A percentile compares a stretch with the other conserved stretches of the same genome.
Conservation (phyloP, 1,140 invertebrate genomes). For the Drosophila nigromelanica region DNA sequence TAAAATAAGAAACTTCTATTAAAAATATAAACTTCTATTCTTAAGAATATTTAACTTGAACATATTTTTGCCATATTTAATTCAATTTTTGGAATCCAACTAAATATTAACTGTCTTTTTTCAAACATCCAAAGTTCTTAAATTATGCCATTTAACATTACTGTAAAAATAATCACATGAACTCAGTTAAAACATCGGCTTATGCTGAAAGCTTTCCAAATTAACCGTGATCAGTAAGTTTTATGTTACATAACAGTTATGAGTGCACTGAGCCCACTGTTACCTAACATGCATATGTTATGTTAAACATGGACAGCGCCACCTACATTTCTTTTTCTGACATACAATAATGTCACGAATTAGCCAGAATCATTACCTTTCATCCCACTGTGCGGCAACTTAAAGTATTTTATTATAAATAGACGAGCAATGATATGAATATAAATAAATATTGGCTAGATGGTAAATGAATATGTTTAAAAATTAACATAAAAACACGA, state of each 20-base stretch:
- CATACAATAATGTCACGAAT: not conserved
- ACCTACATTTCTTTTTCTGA: not conserved
- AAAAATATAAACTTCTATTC: too few relatives aligned
- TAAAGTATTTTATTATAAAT: constrained; percentile 25
- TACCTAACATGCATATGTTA: constrained; percentile 1
- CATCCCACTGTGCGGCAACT: constrained; percentile 33
- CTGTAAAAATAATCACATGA: too few relatives aligned
- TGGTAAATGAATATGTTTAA: constrained; percentile 7
- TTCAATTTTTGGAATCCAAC: too few relatives aligned
- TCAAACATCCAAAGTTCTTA: too few relatives aligned
- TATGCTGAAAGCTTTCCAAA: not conserved
- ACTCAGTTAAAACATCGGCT: not conserved
- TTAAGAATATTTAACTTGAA: too few relatives aligned
- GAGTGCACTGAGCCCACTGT: not conserved
- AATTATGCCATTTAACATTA: too few relatives aligned
- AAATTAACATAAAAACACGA: constrained; percentile 29
- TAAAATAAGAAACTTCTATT: too few relatives aligned
- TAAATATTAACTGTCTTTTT: too few relatives aligned
- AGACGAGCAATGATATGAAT: constrained; percentile 33
- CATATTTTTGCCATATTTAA: too few relatives aligned
- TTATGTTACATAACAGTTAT: not conserved
- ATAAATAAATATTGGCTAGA: constrained; percentile 29
- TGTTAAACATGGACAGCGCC: constrained; percentile 11
- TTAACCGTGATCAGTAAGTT: not conserved
- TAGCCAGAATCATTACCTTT: constrained; percentile 1